Conservation (phyloP, 92 coral and sea anemone genomes). For the Porites divaricata region DNA sequence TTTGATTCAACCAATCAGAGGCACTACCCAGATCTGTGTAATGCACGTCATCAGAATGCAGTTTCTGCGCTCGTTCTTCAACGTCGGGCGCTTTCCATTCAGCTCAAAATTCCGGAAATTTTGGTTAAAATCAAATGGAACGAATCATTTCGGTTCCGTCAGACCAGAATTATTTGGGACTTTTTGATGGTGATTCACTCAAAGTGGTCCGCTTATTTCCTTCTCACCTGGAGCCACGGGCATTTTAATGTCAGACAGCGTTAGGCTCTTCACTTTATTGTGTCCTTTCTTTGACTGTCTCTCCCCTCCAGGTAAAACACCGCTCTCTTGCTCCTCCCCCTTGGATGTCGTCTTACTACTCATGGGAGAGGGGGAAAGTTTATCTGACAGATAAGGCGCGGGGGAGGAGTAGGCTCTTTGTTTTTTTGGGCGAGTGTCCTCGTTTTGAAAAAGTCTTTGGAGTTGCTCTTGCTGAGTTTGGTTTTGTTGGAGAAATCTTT, state of each 20-base stretch:
- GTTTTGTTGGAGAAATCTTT: conserved; percentile 56
- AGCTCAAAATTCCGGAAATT: no score
- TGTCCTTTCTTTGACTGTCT: background rate
- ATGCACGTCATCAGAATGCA: no score
- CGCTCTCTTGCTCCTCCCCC: conserved; percentile 34
- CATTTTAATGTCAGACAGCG: conserved; percentile 22
- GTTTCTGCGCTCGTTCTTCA: no score
- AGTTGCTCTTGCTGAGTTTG: conserved; percentile 63
- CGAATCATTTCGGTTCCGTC: no score
- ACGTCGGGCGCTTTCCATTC: no score
- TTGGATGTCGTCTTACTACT: conserved; percentile 8
- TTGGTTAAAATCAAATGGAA: no score
- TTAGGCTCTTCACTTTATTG: conserved; percentile 16
- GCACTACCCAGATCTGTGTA: no score
- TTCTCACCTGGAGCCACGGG: conserved; percentile 35
- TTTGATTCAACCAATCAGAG: no score
- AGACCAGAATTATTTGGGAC: no score
- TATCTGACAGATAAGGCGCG: conserved; percentile 45
- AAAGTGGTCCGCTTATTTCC: no score
- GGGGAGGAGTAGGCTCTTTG: conserved; percentile 77
- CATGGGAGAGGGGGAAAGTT: conserved; percentile 15
- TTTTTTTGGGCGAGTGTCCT: conserved; percentile 45
- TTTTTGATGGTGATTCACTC: no score
- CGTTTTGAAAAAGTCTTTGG: conserved; percentile 55
- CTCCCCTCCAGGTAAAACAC: conserved; percentile 28